Evolutionary conservation across 2,888 invertebrate species (phyloP).

Genomic region (Allacma fusca): DNA sequence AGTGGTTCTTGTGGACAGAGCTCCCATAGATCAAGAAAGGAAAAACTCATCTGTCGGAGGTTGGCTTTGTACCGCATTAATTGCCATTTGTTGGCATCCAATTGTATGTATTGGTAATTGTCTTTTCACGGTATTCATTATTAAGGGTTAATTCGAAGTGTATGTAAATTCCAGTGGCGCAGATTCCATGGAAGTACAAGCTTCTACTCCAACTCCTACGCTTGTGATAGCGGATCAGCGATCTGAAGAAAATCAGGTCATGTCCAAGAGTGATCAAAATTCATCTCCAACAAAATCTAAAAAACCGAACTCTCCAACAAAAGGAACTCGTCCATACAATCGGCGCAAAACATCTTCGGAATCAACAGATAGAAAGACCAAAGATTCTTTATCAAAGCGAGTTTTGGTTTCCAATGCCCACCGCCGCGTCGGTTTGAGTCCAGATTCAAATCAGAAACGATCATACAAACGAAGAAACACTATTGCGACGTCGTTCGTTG

Average conservation of each 20-base stretch:
- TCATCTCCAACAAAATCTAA: not conserved
- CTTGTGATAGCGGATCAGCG: not conserved
- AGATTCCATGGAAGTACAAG: slow-evolving; percentile 25
- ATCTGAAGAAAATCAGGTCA: too few species aligned
- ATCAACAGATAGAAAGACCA: not conserved
- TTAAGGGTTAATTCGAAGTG: not conserved
- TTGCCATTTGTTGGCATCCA: not conserved
- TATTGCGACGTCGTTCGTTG: not conserved
- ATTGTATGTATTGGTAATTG: not conserved
- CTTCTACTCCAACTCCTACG: not conserved
- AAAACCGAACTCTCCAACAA: not conserved
- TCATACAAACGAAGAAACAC: slow-evolving; percentile 1
- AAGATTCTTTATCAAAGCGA: not conserved
- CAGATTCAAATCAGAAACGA: not conserved
- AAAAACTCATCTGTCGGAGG: slow-evolving; percentile 33
- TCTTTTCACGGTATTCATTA: not conserved
- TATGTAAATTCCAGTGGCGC: too few species aligned
- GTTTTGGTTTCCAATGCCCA: not conserved
- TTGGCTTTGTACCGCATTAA: not conserved
- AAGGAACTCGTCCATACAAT: slow-evolving; percentile 13
- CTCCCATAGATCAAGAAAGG: slow-evolving; percentile 36
- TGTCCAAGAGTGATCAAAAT: not conserved
- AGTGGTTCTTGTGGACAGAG: slow-evolving; percentile 11
- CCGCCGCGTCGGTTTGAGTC: not conserved
- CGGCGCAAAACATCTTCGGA: slow-evolving; percentile 1